phyloP scores from a whole-genome alignment of 1,140 invertebrate genomes.

The Pinna nobilis region DNA sequence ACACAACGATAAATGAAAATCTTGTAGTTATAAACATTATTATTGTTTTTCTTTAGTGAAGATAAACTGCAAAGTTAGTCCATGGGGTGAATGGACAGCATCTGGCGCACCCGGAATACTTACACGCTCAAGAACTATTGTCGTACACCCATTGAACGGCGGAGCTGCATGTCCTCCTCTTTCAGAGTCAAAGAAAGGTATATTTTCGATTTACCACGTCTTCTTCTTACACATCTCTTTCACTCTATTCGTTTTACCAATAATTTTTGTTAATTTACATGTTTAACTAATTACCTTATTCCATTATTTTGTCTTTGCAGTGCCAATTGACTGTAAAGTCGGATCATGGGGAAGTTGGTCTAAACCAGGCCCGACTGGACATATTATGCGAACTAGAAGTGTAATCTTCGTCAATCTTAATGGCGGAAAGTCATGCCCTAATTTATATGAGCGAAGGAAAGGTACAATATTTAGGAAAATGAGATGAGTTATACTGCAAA shows the following conservation, averaged over 20 bases:
- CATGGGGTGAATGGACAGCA: not conserved
- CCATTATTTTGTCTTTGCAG: too few species aligned
- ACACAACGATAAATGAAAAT: too few species aligned
- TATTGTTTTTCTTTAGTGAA: not conserved
- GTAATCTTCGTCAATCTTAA: not conserved
- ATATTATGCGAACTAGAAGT: not conserved
- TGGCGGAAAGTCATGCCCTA: slow-evolving; percentile 4
- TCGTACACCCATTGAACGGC: not conserved
- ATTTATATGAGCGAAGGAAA: not conserved
- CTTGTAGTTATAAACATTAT: not conserved
- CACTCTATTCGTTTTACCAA: not conserved
- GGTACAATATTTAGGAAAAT: not conserved
- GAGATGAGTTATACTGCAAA: too few species aligned
- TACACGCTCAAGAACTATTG: not conserved
- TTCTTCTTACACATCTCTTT: not conserved
- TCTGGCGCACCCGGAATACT: not conserved
- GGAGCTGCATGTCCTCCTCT: slow-evolving; percentile 2
- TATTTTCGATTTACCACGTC: not conserved
- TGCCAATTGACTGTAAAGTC: not conserved
- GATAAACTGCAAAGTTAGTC: slow-evolving; percentile 1
- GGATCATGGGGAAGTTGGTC: not conserved
- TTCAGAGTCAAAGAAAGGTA: not conserved
- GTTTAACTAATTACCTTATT: not conserved
- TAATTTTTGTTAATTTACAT: not conserved
- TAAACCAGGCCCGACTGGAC: not conserved